Evolutionary conservation across 2,113 vertebrate genomes (phyloP), one percentile per base, ranked within the genome.

Genomic region (Charadrius vociferus): DNA sequence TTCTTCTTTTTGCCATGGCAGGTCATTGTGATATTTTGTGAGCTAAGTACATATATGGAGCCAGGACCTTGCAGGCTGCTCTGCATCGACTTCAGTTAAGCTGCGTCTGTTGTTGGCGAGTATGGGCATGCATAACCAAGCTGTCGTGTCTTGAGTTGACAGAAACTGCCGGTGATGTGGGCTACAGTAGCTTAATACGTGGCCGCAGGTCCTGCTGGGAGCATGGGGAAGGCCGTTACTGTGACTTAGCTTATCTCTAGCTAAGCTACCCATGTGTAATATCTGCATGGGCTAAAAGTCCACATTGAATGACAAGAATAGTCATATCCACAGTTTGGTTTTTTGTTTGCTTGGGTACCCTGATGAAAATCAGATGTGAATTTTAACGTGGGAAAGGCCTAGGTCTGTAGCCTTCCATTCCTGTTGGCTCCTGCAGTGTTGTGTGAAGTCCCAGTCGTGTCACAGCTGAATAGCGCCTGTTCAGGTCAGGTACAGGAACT

Each of bases 1-100:
- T 87, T 81, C 75, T 75, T 90, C 59, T 55, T 90, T 74, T 71
- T 94, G 81, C 81, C 13, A 1, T 71, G 80, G 89, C 78, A 74
- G 86, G 73, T 93, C 91, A 36, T 9, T 26, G 63, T 62, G 80
- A 12, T 91, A 20, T 12, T 90, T 39, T 88, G 79, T 73, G 86
- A 84, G 75, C 37, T 27, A 52, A 50, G 39, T 23, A 24, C 14
- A 39, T 23, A 24, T 17, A 5, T 43, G 50, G 72, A 90, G 63
- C 88, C 74, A 90, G 81, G 37, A 34, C 70, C 52, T 79, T 21
- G 14, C 55, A 84, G 93, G 43, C 91, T 58, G 52, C 70, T 87
- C 27, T 61, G 36, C 20, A 0, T 5, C 68, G 62, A 23, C 41
- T 73, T 88, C 65, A 26, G 36, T 58, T 53, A 32, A 53, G 55